A percentile compares a stretch with the other conserved stretches of the same genome.
These are phyloP conservation scores for Hippocampus abdominalis DNA, from an alignment of 2,113 vertebrate genomes.

Conservation along the genomic window DNA sequence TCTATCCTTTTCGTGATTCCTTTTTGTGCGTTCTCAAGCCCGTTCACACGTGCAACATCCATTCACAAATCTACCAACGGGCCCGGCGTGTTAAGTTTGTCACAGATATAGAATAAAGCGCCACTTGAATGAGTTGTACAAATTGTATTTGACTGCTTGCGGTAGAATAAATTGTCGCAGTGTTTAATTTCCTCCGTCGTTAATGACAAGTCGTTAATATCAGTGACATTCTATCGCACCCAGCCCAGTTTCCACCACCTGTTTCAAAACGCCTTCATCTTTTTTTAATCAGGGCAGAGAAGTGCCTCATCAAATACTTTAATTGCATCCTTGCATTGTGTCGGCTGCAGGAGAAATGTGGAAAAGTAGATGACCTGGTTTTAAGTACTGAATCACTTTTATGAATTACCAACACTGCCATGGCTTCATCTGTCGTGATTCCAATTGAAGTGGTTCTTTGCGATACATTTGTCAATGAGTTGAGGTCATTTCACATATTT, in stretches of 20 bases:
- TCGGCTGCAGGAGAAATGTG: neutral
- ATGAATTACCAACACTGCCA: neutral
- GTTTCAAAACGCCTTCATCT: constrained; percentile 5
- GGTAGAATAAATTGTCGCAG: too few species aligned
- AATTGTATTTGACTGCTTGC: neutral
- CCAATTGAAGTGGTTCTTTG: neutral
- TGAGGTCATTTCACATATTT: neutral
- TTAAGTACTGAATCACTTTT: neutral
- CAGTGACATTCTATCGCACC: too few species aligned
- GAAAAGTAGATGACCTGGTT: neutral
- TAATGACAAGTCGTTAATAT: neutral
- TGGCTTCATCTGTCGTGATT: neutral
- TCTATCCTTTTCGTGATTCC: too few species aligned
- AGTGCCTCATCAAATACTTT: neutral
- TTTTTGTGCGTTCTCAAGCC: too few species aligned
- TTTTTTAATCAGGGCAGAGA: constrained; percentile 2
- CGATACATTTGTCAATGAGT: neutral
- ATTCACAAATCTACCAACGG: neutral
- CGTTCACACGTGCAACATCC: neutral
- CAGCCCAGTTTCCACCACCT: neutral
- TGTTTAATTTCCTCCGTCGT: too few species aligned
- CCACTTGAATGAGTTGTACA: neutral
- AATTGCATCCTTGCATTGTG: neutral
- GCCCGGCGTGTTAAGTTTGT: neutral
- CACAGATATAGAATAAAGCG: neutral